Base-by-base conservation (phyloP, 2,113 vertebrate genomes). In the Chrysochloris asiatica region DNA sequence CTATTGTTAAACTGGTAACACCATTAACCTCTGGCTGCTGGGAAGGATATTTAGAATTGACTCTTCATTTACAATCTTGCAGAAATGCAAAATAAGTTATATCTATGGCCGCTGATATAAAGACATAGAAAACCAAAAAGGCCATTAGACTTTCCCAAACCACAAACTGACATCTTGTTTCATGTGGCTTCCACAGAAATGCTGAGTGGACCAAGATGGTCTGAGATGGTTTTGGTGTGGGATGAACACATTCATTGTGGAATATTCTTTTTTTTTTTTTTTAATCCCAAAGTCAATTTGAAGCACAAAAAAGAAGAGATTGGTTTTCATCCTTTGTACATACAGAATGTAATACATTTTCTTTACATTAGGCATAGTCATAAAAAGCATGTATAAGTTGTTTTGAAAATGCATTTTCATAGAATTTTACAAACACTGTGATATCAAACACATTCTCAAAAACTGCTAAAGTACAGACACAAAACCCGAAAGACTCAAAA, bases 381-480 rank as follows among this genome's bases (percentile, higher is more conserved):
- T 98, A 97, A 98, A 98, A 98, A 97, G 95, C 96, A 95, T 96
- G 86, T 97, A 96, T 89, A 97, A 96, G 96, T 97, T 94, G 88
- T 96, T 96, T 89, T 91, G 97, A 97, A 98, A 98, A 97, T 97
- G 97, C 83, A 95, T 97, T 97, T 96, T 96, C 97, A 97, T 95
- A 97, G 96, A 97, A 97, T 95, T 96, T 94, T 98, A 98, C 97
- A 98, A 98, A 98, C 96, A 97, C 97, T 94, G 92, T 95, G 95
- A 97, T 98, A 98, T 97, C 97, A 98, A 98, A 98, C 97, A 98
- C 98, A 96, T 97, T 96, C 95, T 98, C 97, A 97, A 98, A 98
- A 98, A 97, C 95, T 93, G 91, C 97, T 97, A 97, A 97, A 97
- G 93, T 96, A 97, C 97, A 54, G 41, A 97, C 97, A 97, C 97